These are phyloP conservation scores for Oligia fasciuncula DNA, from an alignment of 2,888 invertebrate genomes.

Conservation along the genomic window DNA sequence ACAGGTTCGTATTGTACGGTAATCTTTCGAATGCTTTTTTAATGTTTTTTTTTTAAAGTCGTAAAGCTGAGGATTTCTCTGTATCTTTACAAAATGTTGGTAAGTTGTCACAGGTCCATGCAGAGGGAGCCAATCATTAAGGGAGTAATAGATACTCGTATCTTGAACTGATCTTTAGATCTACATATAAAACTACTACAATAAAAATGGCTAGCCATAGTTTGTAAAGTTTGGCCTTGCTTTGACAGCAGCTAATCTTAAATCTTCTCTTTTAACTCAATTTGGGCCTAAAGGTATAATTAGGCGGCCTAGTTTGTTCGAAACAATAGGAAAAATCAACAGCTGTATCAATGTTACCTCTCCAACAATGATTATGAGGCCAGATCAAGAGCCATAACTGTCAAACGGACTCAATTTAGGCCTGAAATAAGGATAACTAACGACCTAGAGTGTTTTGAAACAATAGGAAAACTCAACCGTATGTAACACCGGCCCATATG, in stretches of 20 bases:
- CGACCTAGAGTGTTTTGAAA: constrained; percentile 12
- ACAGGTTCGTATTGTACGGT: constrained; percentile 3
- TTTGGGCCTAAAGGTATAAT: background rate
- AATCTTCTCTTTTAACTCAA: too few species aligned
- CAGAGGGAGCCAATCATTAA: background rate
- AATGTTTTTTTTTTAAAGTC: background rate
- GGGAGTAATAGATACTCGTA: background rate
- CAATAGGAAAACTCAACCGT: constrained; percentile 5
- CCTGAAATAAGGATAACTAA: background rate
- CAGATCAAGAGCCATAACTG: constrained; percentile 2
- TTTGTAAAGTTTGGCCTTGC: background rate
- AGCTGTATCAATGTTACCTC: background rate
- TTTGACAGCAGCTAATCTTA: background rate
- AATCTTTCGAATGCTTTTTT: constrained; percentile 19
- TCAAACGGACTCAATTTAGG: background rate
- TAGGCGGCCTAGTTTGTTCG: constrained; percentile 2
- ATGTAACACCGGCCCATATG: background rate
- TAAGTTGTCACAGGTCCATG: background rate
- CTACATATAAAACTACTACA: too few species aligned
- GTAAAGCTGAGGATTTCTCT: background rate
- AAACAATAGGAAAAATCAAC: constrained; percentile 4
- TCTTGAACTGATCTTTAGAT: background rate
- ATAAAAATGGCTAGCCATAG: background rate
- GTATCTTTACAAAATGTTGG: background rate
- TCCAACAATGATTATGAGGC: background rate